A percentile compares a stretch with the other conserved stretches of the same genome.
These are phyloP conservation scores for Ibidorhyncha struthersii DNA, from an alignment of 2,113 vertebrate species.

Conservation along the genomic window DNA sequence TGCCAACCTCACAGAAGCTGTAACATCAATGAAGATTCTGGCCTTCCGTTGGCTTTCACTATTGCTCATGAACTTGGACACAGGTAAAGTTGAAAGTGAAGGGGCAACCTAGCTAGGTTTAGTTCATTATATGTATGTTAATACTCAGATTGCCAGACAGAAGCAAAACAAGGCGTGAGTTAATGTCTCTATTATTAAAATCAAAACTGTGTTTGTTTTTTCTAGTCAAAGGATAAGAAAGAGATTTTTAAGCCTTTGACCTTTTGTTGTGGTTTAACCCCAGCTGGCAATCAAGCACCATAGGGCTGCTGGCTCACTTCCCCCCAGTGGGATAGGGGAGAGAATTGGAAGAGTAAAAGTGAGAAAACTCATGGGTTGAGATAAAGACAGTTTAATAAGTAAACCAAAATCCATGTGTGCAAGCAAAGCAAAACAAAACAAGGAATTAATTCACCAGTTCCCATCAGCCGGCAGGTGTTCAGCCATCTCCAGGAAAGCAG, in stretches of 20 bases:
- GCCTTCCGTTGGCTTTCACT: conserved; percentile 94
- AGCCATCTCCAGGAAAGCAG: not conserved
- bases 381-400: not conserved
- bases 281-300: not conserved
- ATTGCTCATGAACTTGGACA: conserved; percentile 97
- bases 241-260: not conserved
- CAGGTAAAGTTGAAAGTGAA: conserved; percentile 78
- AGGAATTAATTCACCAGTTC: not conserved
- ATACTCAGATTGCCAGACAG: not conserved
- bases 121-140: not conserved
- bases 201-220: not conserved
- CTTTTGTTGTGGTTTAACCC: not conserved
- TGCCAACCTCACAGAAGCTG: conserved; percentile 96
- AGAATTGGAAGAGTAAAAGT: not conserved
- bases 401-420: not conserved
- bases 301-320: not conserved
- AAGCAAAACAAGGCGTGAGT: not conserved
- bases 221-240: not conserved
- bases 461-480: not conserved
- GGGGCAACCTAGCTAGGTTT: not conserved
- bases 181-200: not conserved
- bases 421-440: not conserved
- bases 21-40: conserved; percentile 97
- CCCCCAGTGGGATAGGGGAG: not conserved
- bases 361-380: not conserved